Conservation (phyloP, 1,140 invertebrate species). For the Brachionus sp. region DNA sequence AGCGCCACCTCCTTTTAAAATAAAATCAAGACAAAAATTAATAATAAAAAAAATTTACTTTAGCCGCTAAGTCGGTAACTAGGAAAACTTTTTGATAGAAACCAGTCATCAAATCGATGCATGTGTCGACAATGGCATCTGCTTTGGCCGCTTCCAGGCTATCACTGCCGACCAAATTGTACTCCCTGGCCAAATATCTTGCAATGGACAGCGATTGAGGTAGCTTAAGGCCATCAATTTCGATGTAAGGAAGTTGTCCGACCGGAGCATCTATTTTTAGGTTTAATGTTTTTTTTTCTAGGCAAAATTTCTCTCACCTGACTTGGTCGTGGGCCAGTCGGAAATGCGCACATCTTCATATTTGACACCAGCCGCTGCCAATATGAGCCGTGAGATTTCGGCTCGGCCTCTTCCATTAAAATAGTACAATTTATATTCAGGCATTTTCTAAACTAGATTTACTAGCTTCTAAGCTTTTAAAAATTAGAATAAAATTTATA, state of each 20-base stretch:
- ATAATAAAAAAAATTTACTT: neutral
- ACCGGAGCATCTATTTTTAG: neutral
- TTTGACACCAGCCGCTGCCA: constrained; percentile 46
- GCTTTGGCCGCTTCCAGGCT: constrained; percentile 40
- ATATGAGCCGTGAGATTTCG: constrained; percentile 49
- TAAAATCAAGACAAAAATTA: neutral
- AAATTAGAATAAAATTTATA: neutral
- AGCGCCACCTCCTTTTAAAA: constrained; percentile 3
- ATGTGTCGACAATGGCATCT: constrained; percentile 42
- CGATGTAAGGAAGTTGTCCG: constrained; percentile 50
- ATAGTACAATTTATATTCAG: constrained; percentile 49
- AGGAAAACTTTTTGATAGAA: constrained; percentile 44
- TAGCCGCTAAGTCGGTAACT: neutral
- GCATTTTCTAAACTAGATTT: constrained; percentile 15
- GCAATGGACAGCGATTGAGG: constrained; percentile 25
- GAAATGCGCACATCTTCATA: constrained; percentile 20
- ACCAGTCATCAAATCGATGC: constrained; percentile 34
- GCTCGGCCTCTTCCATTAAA: constrained; percentile 50
- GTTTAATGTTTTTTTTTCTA: neutral
- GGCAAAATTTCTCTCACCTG: neutral
- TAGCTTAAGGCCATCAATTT: constrained; percentile 62
- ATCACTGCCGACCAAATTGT: constrained; percentile 27
- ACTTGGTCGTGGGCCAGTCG: constrained; percentile 39
- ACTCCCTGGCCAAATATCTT: constrained; percentile 31
- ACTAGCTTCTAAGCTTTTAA: neutral